Percentiles rank a stretch among this genome's conserved stretches.
phyloP scores from a whole-genome alignment of 2,113 vertebrate species.

The Calyptommatus sinebrachiatus region DNA sequence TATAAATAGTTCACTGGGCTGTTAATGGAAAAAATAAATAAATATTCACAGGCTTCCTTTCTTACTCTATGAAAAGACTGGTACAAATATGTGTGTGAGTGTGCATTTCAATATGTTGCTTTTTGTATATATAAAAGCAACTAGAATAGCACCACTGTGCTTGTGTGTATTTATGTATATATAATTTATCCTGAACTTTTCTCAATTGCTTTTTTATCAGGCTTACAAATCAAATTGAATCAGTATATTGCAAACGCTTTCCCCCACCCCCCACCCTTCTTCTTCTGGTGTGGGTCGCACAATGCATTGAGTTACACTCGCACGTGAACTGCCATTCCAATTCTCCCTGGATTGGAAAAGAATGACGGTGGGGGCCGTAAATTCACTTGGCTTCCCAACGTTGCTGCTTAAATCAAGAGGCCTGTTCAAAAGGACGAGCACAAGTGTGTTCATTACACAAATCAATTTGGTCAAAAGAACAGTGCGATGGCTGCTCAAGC shows the following conservation, averaged over 20 bases:
- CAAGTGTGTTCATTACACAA: constrained; percentile 80
- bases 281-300: constrained; percentile 66
- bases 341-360: constrained; percentile 74
- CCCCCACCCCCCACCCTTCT: no score
- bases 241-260: constrained; percentile 82
- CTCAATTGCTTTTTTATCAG: constrained; percentile 82
- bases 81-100: constrained; percentile 31
- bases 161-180: constrained; percentile 23
- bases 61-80: constrained; percentile 62
- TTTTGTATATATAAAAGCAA: no score
- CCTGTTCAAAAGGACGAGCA: constrained; percentile 74
- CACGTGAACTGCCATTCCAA: constrained; percentile 64
- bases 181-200: constrained; percentile 75
- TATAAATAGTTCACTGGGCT: constrained; percentile 55
- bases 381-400: constrained; percentile 70
- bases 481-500: constrained; percentile 75
- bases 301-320: constrained; percentile 78
- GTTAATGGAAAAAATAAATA: constrained; percentile 45
- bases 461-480: constrained; percentile 83
- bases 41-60: constrained; percentile 29
- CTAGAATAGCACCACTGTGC: neutral
- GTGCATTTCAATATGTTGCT: constrained; percentile 24
- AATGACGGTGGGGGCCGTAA: constrained; percentile 72
- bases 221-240: constrained; percentile 86
- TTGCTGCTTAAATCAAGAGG: constrained; percentile 77